phyloP scores from a whole-genome alignment of 2,888 invertebrate genomes.

The Lochmaea crataegi region DNA sequence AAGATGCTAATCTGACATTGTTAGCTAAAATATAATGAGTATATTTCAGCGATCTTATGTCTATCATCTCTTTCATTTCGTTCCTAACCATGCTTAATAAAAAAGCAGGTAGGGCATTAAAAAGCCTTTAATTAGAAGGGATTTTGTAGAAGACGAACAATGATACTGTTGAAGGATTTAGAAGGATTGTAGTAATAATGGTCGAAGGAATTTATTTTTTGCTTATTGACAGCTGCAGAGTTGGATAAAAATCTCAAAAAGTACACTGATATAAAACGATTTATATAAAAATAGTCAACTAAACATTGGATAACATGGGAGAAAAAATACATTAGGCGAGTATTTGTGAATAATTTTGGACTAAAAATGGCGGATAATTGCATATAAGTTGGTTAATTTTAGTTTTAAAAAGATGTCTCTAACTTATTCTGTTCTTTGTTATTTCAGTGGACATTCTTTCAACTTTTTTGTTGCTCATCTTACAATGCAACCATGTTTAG shows the following conservation, averaged over 20 bases:
- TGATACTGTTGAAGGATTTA: conserved; percentile 26
- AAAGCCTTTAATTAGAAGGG: conserved; percentile 31
- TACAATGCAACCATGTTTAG: too few species aligned
- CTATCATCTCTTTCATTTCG: conserved; percentile 1
- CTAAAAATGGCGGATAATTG: too few species aligned
- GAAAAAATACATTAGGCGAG: too few species aligned
- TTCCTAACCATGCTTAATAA: conserved; percentile 18
- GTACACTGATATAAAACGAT: background rate
- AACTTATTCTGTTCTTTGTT: too few species aligned
- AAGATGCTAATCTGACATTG: conserved; percentile 6
- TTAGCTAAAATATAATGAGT: background rate
- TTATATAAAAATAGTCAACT: too few species aligned
- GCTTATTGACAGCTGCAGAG: background rate
- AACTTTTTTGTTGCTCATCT: too few species aligned
- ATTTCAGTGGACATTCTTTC: too few species aligned
- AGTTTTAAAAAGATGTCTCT: too few species aligned
- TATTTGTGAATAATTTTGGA: too few species aligned
- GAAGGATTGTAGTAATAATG: conserved; percentile 22
- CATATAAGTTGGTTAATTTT: too few species aligned
- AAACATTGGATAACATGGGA: too few species aligned
- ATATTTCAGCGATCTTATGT: background rate
- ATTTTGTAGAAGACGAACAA: conserved; percentile 21
- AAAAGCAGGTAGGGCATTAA: conserved; percentile 27
- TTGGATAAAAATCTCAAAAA: background rate
- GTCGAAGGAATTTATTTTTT: background rate